Base-by-base conservation (phyloP, 1,140 invertebrate species). In the Aricia agestis region DNA sequence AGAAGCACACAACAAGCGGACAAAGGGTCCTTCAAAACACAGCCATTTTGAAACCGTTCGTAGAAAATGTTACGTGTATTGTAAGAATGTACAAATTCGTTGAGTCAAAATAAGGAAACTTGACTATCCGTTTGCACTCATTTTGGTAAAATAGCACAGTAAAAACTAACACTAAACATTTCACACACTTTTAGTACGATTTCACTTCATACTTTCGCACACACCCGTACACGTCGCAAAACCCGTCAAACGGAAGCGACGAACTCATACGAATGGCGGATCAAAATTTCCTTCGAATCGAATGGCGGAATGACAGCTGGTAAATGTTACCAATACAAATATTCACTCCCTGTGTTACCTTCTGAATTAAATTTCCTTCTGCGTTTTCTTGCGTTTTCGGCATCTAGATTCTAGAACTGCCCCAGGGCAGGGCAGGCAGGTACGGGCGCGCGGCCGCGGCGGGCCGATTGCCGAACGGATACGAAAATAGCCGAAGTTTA, bases 21-120 rank as follows among this genome's bases (percentile, higher is more conserved):
- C 89, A 92, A 92, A 92, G 91, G 83, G 89, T 90, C 91, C 87
- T 91, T 92, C 91, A 92, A 91, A 91, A 91, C 86, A 92, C 91
- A 92, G 91, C 91, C 91, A 92, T 92, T 90, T 92, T 92, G 90
- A 91, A 91, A 91, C 88, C 79, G 89, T 90, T 82, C 82, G 79
- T 85, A 88, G 75, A 79, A 85, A 87, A 89, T 89, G 86, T 89
- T 89, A 87, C 87, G 86, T 88, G 86, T 87, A 82, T 78, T 74
- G 45, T 52, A 79, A 76, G 76, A 81, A 70, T 75, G 77, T 86
- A 81, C 78, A 82, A 76, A 84, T 84, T 89, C 84, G 83, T 78
- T 70, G 67, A 77, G 71, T 71, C 76, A 77, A 80, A 77, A 78
- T 77, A 81, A 79, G 69, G 72, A 77, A 80, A 78, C 75, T 74